Evolutionary conservation across 1,140 invertebrate genomes (phyloP), one percentile per base, ranked within the genome.

Genomic region (Idris sp.): DNA sequence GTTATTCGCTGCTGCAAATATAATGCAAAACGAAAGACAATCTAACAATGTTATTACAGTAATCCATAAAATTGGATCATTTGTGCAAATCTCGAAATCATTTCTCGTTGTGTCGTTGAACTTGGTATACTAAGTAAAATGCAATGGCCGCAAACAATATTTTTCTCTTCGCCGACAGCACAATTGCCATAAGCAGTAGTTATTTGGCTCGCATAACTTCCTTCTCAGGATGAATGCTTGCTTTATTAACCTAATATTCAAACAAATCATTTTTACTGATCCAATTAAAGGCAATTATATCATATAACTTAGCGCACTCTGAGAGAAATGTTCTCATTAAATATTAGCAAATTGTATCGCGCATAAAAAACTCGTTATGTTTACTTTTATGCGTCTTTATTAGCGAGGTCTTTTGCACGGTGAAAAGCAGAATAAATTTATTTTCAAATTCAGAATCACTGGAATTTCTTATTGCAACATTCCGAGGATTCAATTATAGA

Each of bases 121-220:
- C 73, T 59, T 67, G 58, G 46, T 46, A 71, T 65, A n/a, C n/a
- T 40, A 67, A 71, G 68, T 49, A 64, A 73, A 71, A 71, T 48
- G 65, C 73, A 76, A 76, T 71, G 74, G 74, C 74, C 67, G 65
- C 65, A 41, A 76, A 71, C 74, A 71, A 71, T 76, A 76, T 76
- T 76, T 76, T 76, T 71, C 74, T 74, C 25, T 13, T 59, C 73
- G 64, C 65, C 38, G 73, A 69, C 73, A 75, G 64, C 59, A 75
- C 73, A 76, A 76, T 76, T 65, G 65, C 73, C 73, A 54, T 69
- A 69, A 64, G 65, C 65, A 74, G 54, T 43, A 59, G 61, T 74
- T 74, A 74, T 74, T 74, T 65, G 53, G 54, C 61, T 74, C 71
- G 44, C 61, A 69, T 69, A 69, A 71, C 65, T 76, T 76, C 73